Conservation (phyloP, 1,140 invertebrate species). For the Anoplolepis gracilipes region DNA sequence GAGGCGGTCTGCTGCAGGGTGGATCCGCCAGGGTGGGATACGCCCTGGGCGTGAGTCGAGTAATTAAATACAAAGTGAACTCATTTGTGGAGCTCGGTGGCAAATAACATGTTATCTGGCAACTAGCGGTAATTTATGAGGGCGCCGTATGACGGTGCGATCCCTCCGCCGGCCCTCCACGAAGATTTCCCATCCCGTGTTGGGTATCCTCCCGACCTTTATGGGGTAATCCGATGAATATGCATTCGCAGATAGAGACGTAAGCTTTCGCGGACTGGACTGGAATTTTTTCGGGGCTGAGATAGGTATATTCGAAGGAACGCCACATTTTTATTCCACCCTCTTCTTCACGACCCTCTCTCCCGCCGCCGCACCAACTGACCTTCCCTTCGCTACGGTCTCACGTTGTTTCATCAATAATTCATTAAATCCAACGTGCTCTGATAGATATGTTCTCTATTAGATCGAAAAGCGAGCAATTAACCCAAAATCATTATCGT, state of each 20-base stretch:
- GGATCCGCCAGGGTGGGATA: constrained; percentile 73
- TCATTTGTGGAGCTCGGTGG: constrained; percentile 85
- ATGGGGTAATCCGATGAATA: constrained; percentile 56
- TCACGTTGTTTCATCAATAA: constrained; percentile 64
- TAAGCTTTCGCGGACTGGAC: constrained; percentile 59
- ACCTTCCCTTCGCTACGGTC: not conserved
- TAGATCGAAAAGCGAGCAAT: constrained; percentile 57
- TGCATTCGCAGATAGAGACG: constrained; percentile 69
- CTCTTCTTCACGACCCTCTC: constrained; percentile 35
- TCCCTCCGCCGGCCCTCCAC: constrained; percentile 59
- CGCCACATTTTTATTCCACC: constrained; percentile 59
- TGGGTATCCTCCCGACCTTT: not conserved
- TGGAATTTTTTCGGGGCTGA: not conserved
- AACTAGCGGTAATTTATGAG: constrained; percentile 83
- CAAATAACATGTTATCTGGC: constrained; percentile 84
- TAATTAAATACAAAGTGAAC: constrained; percentile 85
- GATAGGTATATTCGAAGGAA: constrained; percentile 28
- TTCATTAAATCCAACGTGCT: constrained; percentile 56
- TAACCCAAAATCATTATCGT: constrained; percentile 55
- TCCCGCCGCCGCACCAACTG: not conserved
- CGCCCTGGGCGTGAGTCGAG: constrained; percentile 84
- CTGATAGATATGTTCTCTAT: constrained; percentile 61
- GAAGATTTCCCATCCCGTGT: constrained; percentile 45
- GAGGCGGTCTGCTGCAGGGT: constrained; percentile 68
- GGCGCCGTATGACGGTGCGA: constrained; percentile 57